A percentile compares a stretch with the other conserved stretches of the same genome.
These are phyloP conservation scores for Hylia prasina DNA, from an alignment of 2,113 vertebrate species.

Conservation along the genomic window DNA sequence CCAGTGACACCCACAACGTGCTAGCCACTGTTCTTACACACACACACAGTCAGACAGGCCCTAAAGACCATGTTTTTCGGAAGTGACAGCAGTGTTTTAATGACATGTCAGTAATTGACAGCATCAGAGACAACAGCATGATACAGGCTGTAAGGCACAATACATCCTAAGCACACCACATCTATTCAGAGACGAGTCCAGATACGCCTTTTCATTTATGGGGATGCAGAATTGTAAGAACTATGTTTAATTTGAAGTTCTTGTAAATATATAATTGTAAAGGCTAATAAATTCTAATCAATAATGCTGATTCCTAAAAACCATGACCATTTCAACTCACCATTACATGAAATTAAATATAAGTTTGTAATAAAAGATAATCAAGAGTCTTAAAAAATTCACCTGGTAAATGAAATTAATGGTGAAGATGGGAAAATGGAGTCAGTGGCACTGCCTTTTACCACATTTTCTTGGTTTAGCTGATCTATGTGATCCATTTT, in stretches of 20 bases:
- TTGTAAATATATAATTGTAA: background rate
- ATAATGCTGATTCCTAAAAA: background rate
- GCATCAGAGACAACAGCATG: background rate
- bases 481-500: background rate
- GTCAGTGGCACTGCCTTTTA: background rate
- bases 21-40: conserved; percentile 3
- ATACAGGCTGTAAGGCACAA: background rate
- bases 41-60: background rate
- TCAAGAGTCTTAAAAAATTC: background rate
- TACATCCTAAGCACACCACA: background rate
- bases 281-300: background rate
- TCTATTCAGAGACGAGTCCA: background rate
- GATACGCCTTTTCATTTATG: background rate
- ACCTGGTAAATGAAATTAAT: background rate
- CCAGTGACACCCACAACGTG: background rate
- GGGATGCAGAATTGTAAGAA: background rate
- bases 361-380: background rate
- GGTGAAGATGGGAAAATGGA: background rate
- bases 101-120: background rate
- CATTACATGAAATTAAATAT: background rate
- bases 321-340: background rate
- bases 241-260: background rate
- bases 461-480: background rate
- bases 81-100: conserved; percentile 26
- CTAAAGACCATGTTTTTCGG: background rate